Evolutionary conservation across 2,113 vertebrate species (phyloP).

Genomic region (Columba livia): DNA sequence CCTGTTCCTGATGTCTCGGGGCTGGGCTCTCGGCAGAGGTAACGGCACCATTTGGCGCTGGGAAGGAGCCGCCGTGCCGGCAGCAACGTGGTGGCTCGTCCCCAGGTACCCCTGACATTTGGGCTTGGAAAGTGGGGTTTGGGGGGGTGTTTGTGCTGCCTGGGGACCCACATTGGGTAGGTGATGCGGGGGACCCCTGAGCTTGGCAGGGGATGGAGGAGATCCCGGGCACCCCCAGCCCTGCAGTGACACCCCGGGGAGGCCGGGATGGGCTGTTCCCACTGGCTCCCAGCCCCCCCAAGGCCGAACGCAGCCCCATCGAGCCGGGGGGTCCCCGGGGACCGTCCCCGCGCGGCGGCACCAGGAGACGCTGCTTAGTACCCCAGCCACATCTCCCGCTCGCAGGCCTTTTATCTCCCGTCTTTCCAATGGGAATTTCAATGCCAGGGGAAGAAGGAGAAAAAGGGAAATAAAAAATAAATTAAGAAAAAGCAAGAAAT

Average conservation of each 20-base stretch:
- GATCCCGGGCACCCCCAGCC: not conserved
- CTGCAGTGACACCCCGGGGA: not conserved
- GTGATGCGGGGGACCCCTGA: not conserved
- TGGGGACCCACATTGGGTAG: not conserved
- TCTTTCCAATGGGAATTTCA: not conserved
- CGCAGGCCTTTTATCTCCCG: not conserved
- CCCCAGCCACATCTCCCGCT: not conserved
- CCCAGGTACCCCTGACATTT: not conserved
- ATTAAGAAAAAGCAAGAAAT: not conserved
- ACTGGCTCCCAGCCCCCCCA: not conserved
- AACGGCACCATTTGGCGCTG: accelerated
- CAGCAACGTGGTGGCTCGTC: too few species aligned
- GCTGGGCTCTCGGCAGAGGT: not conserved
- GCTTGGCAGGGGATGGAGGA: not conserved
- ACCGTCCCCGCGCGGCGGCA: too few species aligned
- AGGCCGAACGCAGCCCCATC: accelerated
- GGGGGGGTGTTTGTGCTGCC: too few species aligned
- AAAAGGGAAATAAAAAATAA: not conserved
- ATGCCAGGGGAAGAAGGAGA: not conserved
- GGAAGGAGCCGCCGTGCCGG: not conserved
- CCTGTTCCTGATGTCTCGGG: not conserved
- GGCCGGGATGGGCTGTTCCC: not conserved
- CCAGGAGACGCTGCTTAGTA: not conserved
- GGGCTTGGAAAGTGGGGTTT: not conserved
- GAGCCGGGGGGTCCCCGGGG: not conserved